These are phyloP conservation scores for Podarcis lilfordi DNA, from an alignment of 2,797 vertebrate genomes.

Conservation along the genomic window DNA sequence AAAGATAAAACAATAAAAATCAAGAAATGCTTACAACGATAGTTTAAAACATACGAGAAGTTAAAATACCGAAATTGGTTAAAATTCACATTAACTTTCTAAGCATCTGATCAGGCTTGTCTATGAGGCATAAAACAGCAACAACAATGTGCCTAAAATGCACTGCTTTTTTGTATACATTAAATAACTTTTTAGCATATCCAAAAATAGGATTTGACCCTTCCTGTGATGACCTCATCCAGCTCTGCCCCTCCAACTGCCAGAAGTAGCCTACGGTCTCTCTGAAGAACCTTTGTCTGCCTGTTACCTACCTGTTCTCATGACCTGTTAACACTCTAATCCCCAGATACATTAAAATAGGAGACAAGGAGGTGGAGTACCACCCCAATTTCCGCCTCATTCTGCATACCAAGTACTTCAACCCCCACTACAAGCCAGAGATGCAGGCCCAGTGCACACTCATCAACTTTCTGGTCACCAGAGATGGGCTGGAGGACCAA, in stretches of 20 bases:
- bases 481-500: slow-evolving; percentile 81
- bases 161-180: not conserved
- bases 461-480: slow-evolving; percentile 82
- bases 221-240: not conserved
- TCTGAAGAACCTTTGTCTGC: not conserved
- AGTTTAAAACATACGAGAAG: no score
- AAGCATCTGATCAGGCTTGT: no score
- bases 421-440: slow-evolving; percentile 82
- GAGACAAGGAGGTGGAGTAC: slow-evolving; percentile 81
- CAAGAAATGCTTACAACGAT: no score
- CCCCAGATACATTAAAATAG: slow-evolving; percentile 76
- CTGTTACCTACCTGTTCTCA: not conserved
- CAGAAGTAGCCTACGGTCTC: not conserved
- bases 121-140: not conserved
- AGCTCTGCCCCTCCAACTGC: not conserved
- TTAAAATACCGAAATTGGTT: no score
- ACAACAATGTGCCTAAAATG: not conserved
- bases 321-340: not conserved
- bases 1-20: no score
- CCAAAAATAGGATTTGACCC: not conserved
- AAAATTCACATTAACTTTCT: no score
- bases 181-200: not conserved
- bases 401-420: slow-evolving; percentile 80
- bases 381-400: slow-evolving; percentile 78
- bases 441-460: slow-evolving; percentile 83